Conservation (phyloP, 2,888 invertebrate species). For the Exocentrus adspersus region DNA sequence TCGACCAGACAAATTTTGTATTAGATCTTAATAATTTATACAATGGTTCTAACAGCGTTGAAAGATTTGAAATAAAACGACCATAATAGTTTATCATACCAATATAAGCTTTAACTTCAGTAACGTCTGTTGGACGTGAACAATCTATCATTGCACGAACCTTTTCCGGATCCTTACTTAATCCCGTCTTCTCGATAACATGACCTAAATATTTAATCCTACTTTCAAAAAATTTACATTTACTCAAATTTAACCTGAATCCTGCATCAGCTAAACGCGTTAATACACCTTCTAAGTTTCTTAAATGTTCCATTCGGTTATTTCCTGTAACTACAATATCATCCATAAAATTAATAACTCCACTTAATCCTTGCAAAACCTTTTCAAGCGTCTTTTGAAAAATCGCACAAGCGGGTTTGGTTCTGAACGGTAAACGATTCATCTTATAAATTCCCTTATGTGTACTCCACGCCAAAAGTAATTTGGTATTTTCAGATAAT, state of each 20-base stretch:
- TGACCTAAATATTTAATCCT: conserved; percentile 30
- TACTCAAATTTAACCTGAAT: conserved; percentile 27
- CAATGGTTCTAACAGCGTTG: conserved; percentile 49
- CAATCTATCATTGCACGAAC: background rate
- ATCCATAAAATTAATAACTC: conserved; percentile 39
- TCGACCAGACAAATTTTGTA: conserved; percentile 46
- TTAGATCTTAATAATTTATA: conserved; percentile 36
- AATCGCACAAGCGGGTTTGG: conserved; percentile 55
- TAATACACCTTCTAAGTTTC: conserved; percentile 26
- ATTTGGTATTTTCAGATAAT: conserved; percentile 49
- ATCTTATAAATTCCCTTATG: conserved; percentile 11
- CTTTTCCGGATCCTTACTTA: conserved; percentile 20
- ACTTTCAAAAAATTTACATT: conserved; percentile 29
- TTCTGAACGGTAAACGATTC: background rate
- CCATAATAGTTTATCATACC: conserved; percentile 58
- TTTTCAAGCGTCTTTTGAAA: conserved; percentile 54
- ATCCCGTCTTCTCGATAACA: conserved; percentile 3
- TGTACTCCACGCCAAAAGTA: conserved; percentile 50
- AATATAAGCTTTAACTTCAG: conserved; percentile 47
- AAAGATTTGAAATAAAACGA: conserved; percentile 28
- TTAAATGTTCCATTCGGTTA: conserved; percentile 27
- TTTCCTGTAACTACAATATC: conserved; percentile 39
- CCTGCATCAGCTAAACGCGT: conserved; percentile 16
- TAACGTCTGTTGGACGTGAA: conserved; percentile 6
- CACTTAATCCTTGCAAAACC: conserved; percentile 35